A percentile compares a stretch with the other conserved stretches of the same genome.
These are phyloP conservation scores for Mimumesa dahlbomi DNA, from an alignment of 2,888 invertebrate genomes.

Conservation along the genomic window DNA sequence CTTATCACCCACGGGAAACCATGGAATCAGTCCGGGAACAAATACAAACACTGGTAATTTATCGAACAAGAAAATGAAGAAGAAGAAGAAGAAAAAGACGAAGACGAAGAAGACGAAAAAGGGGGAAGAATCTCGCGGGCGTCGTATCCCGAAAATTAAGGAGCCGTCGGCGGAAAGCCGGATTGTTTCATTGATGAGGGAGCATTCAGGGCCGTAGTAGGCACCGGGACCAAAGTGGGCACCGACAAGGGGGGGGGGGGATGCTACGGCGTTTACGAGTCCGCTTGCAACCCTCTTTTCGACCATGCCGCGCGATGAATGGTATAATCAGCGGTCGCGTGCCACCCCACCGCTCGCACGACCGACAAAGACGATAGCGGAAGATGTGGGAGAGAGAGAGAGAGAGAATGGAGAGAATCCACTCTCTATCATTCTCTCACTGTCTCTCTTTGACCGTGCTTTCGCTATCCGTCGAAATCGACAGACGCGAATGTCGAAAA, in stretches of 20 bases:
- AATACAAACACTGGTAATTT: conserved; percentile 34
- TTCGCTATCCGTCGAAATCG: conserved; percentile 39
- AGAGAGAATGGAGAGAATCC: conserved; percentile 39
- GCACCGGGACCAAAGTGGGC: conserved; percentile 28
- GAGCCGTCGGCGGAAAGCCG: conserved; percentile 60
- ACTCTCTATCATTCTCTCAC: neutral
- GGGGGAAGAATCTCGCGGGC: conserved; percentile 5
- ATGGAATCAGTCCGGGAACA: conserved; percentile 12
- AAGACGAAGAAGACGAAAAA: conserved; percentile 3
- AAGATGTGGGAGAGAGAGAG: conserved; percentile 31
- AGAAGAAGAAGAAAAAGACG: conserved; percentile 7
- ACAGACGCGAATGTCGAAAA: conserved; percentile 37
- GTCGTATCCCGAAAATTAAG: conserved; percentile 56
- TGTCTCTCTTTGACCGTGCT: conserved; percentile 1
- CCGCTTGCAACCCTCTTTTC: conserved; percentile 75
- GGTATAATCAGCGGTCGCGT: conserved; percentile 80
- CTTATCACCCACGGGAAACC: too few relatives aligned
- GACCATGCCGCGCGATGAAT: conserved; percentile 75
- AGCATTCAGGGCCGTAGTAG: conserved; percentile 71
- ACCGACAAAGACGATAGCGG: conserved; percentile 37
- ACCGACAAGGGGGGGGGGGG: conserved; percentile 25
- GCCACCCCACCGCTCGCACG: conserved; percentile 70
- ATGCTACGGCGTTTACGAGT: conserved; percentile 74
- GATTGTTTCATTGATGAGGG: conserved; percentile 79
- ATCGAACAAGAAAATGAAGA: conserved; percentile 20